These are phyloP conservation scores for Setophaga coronata DNA, from an alignment of 2,113 vertebrate genomes.

Conservation along the genomic window DNA sequence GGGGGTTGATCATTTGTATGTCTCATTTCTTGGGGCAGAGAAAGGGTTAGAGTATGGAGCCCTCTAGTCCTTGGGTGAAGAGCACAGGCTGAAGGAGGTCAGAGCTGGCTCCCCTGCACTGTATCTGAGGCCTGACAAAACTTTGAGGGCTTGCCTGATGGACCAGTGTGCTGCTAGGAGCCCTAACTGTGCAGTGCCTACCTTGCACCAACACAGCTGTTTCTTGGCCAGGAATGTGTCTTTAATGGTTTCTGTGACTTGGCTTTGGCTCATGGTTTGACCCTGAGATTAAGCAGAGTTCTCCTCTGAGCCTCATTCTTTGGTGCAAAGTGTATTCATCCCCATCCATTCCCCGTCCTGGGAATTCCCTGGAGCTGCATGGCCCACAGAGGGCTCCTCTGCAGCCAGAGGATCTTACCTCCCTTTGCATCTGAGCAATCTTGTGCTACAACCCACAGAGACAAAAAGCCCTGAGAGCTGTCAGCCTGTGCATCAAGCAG, in stretches of 20 bases:
- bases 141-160: background rate
- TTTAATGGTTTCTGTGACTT: background rate
- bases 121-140: background rate
- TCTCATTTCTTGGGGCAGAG: background rate
- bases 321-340: background rate
- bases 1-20: background rate
- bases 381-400: background rate
- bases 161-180: background rate
- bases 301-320: rapidly evolving
- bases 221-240: rapidly evolving
- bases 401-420: background rate
- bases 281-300: background rate
- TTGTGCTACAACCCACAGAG: background rate
- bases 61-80: background rate
- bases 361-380: background rate
- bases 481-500: rapidly evolving
- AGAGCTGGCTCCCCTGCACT: background rate
- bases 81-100: background rate
- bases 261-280: background rate
- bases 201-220: background rate
- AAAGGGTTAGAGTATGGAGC: background rate
- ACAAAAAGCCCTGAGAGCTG: background rate
- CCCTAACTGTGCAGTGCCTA: background rate
- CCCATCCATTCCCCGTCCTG: rapidly evolving
- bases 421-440: background rate